Evolutionary conservation across 1,140 invertebrate species (phyloP), one percentile per base, ranked within the genome.

Genomic region (Ladona fulva): DNA sequence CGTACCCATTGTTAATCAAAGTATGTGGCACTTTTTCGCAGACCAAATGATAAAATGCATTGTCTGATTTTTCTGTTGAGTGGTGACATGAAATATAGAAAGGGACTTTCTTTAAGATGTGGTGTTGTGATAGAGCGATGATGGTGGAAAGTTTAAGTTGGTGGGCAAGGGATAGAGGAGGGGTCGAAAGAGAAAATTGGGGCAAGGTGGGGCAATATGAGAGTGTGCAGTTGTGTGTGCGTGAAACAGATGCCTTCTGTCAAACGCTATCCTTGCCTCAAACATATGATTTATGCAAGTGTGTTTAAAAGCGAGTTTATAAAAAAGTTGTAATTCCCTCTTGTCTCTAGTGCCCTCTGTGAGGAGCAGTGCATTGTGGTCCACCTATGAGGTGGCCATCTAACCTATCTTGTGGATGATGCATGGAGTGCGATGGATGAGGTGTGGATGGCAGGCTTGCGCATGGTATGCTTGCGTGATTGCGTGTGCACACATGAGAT

Each of bases 341-440:
- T 66, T 66, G 52, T 66, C 52, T 78, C 42, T 78, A 78, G 77
- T 78, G 77, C 77, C 77, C 77, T 78, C 77, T 78, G 77, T 78
- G 77, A 78, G 77, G 77, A 44, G 77, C 77, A 78, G 77, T 74
- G 74, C 52, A 66, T 66, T 66, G 52, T 66, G 52, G 52, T 66
- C 52, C 52, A 66, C 52, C 52, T 19, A 1, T 22, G n/a, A 66
- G 52, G 14, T 66, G 52, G 52, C 52, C 52, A 66, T 12, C n/a
- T 66, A 16, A 19, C 14, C n/a, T 22, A 19, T 19, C n/a, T 22
- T 66, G 52, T 66, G 52, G 52, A 22, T 66, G 52, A 19, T 16
- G 52, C 52, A 22, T 66, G 52, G 52, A 37, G 29, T 37, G 52
- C 5, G 52, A 66, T 66, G 52, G 52, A 22, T 66, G 52, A 66